These are phyloP conservation scores for Hippocampus kuda DNA, from an alignment of 2,797 vertebrate genomes.

Conservation along the genomic window DNA sequence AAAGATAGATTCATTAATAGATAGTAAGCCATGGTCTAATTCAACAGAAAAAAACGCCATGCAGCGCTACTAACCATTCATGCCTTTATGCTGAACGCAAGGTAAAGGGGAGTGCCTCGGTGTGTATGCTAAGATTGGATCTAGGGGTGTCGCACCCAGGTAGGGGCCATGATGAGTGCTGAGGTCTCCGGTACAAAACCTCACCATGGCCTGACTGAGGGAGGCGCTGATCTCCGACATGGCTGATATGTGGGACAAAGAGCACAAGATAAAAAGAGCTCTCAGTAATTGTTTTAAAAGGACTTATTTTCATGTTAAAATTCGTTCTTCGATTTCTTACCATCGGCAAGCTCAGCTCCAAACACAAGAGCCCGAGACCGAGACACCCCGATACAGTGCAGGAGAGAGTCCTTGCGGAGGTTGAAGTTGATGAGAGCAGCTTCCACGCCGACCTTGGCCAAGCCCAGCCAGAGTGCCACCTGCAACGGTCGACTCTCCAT, in stretches of 20 bases:
- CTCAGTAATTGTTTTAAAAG: background rate
- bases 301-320: background rate
- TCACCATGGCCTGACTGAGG: slow-evolving; percentile 71
- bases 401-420: slow-evolving; percentile 72
- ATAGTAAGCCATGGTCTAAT: too few species aligned
- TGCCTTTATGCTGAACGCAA: slow-evolving; percentile 61
- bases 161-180: slow-evolving; percentile 48
- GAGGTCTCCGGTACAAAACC: slow-evolving; percentile 74
- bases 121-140: slow-evolving; percentile 64
- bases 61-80: slow-evolving; percentile 73
- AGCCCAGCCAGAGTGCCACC: slow-evolving; percentile 83
- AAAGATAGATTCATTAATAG: too few species aligned
- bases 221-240: slow-evolving; percentile 71
- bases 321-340: slow-evolving; percentile 55
- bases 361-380: slow-evolving; percentile 76
- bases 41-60: background rate
- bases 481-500: slow-evolving; percentile 83
- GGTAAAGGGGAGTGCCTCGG: slow-evolving; percentile 54
- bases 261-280: background rate
- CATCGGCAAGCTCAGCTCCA: slow-evolving; percentile 76
- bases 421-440: slow-evolving; percentile 84
- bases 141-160: slow-evolving; percentile 66
- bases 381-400: slow-evolving; percentile 75
- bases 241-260: slow-evolving; percentile 51
- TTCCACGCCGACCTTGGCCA: slow-evolving; percentile 81